A percentile compares a stretch with the other conserved stretches of the same genome.
Conservation (phyloP, 1,140 invertebrate species). For the Drosophila virilis region DNA sequence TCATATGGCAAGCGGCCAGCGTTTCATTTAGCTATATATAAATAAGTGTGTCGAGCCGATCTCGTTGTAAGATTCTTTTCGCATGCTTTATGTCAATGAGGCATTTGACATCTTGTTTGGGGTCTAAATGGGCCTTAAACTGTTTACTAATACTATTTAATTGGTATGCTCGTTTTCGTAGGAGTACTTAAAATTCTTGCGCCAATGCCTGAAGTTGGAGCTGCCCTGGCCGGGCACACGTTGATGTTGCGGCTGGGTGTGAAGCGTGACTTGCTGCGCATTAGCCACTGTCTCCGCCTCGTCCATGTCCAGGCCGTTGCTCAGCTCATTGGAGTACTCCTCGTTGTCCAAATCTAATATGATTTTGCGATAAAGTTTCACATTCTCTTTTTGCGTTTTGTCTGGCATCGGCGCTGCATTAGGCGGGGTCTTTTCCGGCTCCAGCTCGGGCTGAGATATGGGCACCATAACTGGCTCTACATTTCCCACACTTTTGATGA, state of each 20-base stretch:
- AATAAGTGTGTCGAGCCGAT: not conserved
- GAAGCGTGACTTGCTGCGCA: constrained; percentile 13
- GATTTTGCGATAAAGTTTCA: constrained; percentile 76
- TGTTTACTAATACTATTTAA: constrained; percentile 16
- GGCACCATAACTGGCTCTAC: constrained; percentile 61
- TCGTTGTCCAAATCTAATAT: constrained; percentile 70
- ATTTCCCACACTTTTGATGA: constrained; percentile 76
- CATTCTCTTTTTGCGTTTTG: constrained; percentile 60
- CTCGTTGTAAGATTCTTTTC: not conserved
- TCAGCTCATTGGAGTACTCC: constrained; percentile 64
- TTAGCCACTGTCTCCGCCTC: not conserved
- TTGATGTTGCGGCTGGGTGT: constrained; percentile 23
- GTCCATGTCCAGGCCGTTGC: constrained; percentile 33
- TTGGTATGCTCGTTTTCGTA: constrained; percentile 68
- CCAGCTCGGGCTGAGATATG: not conserved
- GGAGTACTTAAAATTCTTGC: constrained; percentile 64
- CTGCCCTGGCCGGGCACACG: constrained; percentile 25
- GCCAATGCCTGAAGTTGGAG: constrained; percentile 74
- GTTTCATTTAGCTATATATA: constrained; percentile 38
- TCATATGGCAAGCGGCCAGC: constrained; percentile 62
- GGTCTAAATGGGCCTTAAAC: not conserved
- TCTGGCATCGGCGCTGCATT: constrained; percentile 19
- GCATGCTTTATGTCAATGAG: not conserved
- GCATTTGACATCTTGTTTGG: not conserved
- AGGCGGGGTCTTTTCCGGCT: constrained; percentile 8